Percentiles rank a stretch among this genome's conserved stretches.
These are phyloP conservation scores for Campoletis sonorensis DNA, from an alignment of 1,140 invertebrate genomes.

Conservation along the genomic window DNA sequence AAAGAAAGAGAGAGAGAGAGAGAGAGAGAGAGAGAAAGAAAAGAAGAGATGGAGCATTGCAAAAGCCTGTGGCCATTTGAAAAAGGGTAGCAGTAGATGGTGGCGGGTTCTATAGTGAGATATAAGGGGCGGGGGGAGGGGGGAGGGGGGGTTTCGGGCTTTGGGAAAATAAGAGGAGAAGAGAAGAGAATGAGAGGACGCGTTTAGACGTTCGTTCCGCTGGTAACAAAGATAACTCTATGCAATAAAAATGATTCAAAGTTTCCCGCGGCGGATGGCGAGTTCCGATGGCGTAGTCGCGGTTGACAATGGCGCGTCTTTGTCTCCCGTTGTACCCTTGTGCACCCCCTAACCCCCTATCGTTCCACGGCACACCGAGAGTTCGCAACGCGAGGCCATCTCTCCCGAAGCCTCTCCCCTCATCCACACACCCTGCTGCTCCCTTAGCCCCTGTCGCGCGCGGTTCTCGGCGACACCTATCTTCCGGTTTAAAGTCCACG, in stretches of 20 bases:
- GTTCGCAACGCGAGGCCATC: slow-evolving; percentile 51
- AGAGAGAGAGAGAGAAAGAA: slow-evolving; percentile 51
- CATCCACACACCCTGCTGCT: slow-evolving; percentile 54
- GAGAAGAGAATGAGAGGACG: slow-evolving; percentile 58
- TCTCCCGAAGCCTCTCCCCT: slow-evolving; percentile 60
- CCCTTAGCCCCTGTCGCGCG: slow-evolving; percentile 55
- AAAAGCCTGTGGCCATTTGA: slow-evolving; percentile 43
- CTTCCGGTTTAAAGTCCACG: slow-evolving; percentile 77
- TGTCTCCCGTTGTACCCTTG: slow-evolving; percentile 68
- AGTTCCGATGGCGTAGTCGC: slow-evolving; percentile 75
- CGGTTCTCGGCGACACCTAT: slow-evolving; percentile 76
- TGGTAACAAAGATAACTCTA: slow-evolving; percentile 78
- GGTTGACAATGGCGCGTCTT: slow-evolving; percentile 77
- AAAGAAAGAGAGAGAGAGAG: slow-evolving; percentile 47
- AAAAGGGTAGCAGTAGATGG: slow-evolving; percentile 50
- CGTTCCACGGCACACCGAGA: slow-evolving; percentile 17
- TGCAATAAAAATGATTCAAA: slow-evolving; percentile 79
- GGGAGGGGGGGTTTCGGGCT: slow-evolving; percentile 33
- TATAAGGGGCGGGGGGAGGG: slow-evolving; percentile 21
- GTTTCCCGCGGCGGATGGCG: slow-evolving; percentile 77
- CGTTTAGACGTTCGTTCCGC: slow-evolving; percentile 76
- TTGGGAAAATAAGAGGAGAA: slow-evolving; percentile 43
- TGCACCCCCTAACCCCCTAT: slow-evolving; percentile 49
- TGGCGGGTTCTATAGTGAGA: slow-evolving; percentile 11
- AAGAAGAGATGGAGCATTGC: slow-evolving; percentile 52